A percentile compares a stretch with the other conserved stretches of the same genome.
phyloP scores from a whole-genome alignment of 2,888 invertebrate genomes.

The Scaptodrosophila latifasciaeformis region DNA sequence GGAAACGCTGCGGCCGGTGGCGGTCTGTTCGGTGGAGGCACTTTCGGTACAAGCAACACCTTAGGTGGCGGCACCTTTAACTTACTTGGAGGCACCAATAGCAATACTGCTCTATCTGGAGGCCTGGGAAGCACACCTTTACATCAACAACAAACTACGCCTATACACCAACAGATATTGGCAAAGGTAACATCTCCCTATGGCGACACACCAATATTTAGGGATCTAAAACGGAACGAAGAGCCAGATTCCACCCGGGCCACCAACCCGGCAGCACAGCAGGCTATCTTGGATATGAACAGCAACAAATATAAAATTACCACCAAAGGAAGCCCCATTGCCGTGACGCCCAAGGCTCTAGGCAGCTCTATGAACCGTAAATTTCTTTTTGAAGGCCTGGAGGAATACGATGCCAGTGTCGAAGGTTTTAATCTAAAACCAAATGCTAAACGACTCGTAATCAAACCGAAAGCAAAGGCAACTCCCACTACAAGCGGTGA shows the following conservation, averaged over 20 bases:
- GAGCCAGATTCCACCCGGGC: conserved; percentile 81
- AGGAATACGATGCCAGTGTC: conserved; percentile 83
- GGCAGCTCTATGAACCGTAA: conserved; percentile 76
- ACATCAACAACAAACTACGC: conserved; percentile 68
- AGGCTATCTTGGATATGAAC: conserved; percentile 78
- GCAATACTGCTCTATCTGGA: conserved; percentile 32
- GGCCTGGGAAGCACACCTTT: conserved; percentile 51
- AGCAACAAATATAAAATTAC: conserved; percentile 78
- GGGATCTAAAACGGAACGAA: conserved; percentile 79
- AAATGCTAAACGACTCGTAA: conserved; percentile 84
- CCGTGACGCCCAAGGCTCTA: conserved; percentile 76
- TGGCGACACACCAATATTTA: conserved; percentile 90
- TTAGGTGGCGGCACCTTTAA: conserved; percentile 57
- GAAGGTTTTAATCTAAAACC: conserved; percentile 78
- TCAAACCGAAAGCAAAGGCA: conserved; percentile 77
- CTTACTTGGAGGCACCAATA: conserved; percentile 35
- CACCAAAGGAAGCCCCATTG: conserved; percentile 75
- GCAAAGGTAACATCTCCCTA: conserved; percentile 88
- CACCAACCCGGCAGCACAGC: conserved; percentile 83
- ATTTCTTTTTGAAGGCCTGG: conserved; percentile 89
- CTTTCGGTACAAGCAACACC: conserved; percentile 57
- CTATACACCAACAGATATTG: conserved; percentile 84
- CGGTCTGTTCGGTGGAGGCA: conserved; percentile 76
- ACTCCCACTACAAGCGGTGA: background rate
- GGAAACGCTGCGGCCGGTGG: conserved; percentile 37